phyloP scores from a whole-genome alignment of 2,888 invertebrate species.

The Dicycla oo region DNA sequence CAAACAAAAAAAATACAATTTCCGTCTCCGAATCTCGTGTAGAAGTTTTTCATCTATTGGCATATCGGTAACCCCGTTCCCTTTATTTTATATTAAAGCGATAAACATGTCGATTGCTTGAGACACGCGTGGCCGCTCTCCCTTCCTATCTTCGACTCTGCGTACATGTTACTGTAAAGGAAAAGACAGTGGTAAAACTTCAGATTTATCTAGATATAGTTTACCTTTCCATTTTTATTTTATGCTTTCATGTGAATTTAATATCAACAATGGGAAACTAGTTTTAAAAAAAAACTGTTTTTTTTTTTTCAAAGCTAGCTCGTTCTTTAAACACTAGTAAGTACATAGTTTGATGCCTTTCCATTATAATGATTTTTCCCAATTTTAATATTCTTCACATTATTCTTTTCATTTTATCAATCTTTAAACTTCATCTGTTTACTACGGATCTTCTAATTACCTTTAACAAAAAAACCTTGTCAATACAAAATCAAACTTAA shows the following conservation, averaged over 20 bases:
- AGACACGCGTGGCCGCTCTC: constrained; percentile 87
- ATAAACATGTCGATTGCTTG: constrained; percentile 90
- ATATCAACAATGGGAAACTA: neutral
- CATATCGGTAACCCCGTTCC: constrained; percentile 81
- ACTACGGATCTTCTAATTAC: neutral
- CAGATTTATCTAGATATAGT: neutral
- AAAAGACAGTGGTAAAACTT: neutral
- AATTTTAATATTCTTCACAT: neutral
- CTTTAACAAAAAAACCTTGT: neutral
- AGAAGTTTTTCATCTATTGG: constrained; percentile 86
- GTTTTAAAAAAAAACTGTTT: no score
- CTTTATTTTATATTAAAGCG: constrained; percentile 90
- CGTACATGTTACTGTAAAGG: constrained; percentile 39
- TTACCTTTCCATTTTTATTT: neutral
- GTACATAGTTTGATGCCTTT: neutral
- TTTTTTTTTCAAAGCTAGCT: no score
- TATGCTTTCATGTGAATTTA: neutral
- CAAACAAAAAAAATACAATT: constrained; percentile 81
- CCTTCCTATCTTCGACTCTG: constrained; percentile 70
- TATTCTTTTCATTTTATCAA: neutral
- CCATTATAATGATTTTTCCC: neutral
- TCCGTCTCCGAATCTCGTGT: constrained; percentile 79
- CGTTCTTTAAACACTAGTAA: no score
- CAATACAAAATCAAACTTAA: neutral
- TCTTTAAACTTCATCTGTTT: neutral